These are phyloP conservation scores for Steinernema hermaphroditum DNA, from an alignment of 2,888 invertebrate genomes.

Conservation along the genomic window DNA sequence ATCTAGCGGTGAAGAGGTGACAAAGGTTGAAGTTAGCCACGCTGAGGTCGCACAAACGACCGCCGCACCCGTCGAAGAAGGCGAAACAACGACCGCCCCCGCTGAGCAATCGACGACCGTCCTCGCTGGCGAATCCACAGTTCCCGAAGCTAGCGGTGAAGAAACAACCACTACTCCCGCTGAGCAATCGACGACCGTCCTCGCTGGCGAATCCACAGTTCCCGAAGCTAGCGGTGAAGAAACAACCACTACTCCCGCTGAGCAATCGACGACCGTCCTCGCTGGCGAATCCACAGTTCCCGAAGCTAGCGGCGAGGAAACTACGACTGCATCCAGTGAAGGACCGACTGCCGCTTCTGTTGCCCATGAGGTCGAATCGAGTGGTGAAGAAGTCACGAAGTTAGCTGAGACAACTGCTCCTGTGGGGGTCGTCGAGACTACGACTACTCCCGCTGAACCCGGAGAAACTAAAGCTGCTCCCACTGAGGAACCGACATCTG, in stretches of 20 bases:
- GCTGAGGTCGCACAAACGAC: not conserved
- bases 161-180: constrained; percentile 4
- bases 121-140: not conserved
- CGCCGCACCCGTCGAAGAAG: constrained; percentile 28
- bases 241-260: not conserved
- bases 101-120: not conserved
- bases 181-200: not conserved
- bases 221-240: not conserved
- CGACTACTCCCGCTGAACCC: no score
- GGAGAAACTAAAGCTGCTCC: not conserved
- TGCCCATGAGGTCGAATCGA: not conserved
- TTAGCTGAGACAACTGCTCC: constrained; percentile 30
- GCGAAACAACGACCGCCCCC: constrained; percentile 26
- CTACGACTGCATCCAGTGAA: not conserved
- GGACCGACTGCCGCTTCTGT: not conserved
- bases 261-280: not conserved
- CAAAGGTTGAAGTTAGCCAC: not conserved
- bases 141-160: constrained; percentile 32
- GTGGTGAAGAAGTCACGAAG: not conserved
- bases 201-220: not conserved
- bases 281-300: not conserved
- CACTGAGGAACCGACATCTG: constrained; percentile 17
- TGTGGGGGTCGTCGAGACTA: constrained; percentile 33
- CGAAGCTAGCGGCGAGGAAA: constrained; percentile 6
- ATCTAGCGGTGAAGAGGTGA: constrained; percentile 3